phyloP scores from a whole-genome alignment of 2,113 vertebrate species.

The Cyanoramphus novaezelandiae region DNA sequence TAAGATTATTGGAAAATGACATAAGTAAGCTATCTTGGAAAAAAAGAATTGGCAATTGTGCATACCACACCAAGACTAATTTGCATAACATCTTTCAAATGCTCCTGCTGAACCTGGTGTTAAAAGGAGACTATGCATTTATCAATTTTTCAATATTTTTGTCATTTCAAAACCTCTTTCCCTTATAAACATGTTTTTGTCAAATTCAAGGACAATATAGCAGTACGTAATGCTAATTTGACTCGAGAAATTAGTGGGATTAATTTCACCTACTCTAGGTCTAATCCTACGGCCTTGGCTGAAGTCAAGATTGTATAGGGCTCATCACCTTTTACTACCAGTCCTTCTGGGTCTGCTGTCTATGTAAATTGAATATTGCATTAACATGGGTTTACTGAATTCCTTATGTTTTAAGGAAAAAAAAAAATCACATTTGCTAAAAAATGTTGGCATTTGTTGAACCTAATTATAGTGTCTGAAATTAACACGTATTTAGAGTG shows the following conservation, averaged over 20 bases:
- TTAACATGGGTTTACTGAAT: background rate
- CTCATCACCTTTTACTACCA: background rate
- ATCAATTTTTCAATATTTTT: background rate
- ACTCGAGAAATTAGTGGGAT: background rate
- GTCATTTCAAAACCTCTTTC: background rate
- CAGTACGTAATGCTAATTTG: background rate
- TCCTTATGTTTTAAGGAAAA: background rate
- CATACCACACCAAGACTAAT: background rate
- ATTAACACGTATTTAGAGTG: background rate
- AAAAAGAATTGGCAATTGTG: background rate
- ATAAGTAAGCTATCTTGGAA: constrained; percentile 1
- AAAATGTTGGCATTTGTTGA: background rate
- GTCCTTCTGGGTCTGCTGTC: background rate
- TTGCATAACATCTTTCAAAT: constrained; percentile 5
- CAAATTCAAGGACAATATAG: background rate
- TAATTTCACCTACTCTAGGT: background rate
- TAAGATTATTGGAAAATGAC: background rate
- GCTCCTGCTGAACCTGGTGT: background rate
- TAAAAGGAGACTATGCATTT: background rate
- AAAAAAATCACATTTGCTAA: background rate
- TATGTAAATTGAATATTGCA: background rate
- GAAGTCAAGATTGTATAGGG: background rate
- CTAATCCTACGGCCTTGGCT: background rate
- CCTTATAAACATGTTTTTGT: background rate
- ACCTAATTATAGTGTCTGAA: background rate